Evolutionary conservation across 2,797 vertebrate genomes (phyloP).

Genomic region (Euthynnus affinis): DNA sequence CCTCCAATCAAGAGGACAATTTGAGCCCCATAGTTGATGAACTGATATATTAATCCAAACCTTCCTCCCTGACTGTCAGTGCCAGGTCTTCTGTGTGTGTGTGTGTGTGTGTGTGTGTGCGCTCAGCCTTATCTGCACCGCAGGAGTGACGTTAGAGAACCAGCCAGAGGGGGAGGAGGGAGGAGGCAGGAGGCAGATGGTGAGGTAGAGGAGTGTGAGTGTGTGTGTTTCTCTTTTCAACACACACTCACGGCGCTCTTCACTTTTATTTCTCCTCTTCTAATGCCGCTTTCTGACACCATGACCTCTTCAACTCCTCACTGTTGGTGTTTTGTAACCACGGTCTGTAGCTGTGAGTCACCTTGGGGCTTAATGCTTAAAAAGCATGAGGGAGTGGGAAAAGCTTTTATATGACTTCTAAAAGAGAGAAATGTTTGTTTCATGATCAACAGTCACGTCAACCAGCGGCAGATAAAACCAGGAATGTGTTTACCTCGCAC

Average conservation of each 20-base stretch:
- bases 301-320: neutral
- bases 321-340: neutral
- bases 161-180: slow-evolving; percentile 6
- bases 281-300: slow-evolving; percentile 15
- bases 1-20: slow-evolving; percentile 32
- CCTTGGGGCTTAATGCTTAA: neutral
- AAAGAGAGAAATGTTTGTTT: neutral
- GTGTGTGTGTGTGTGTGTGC: neutral
- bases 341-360: neutral
- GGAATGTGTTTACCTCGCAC: no score
- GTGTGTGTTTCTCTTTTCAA: slow-evolving; percentile 43
- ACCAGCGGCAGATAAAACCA: neutral
- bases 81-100: slow-evolving; percentile 16
- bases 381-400: neutral
- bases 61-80: slow-evolving; percentile 26
- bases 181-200: no score
- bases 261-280: slow-evolving; percentile 47
- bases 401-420: neutral
- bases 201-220: neutral
- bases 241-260: slow-evolving; percentile 49
- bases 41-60: slow-evolving; percentile 34
- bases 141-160: slow-evolving; percentile 70
- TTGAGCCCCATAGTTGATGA: slow-evolving; percentile 47
- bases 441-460: neutral
- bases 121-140: slow-evolving; percentile 70